Percentiles rank a stretch among this genome's conserved stretches.
These are phyloP conservation scores for Perodicticus potto DNA, from an alignment of 2,797 vertebrate genomes.

Conservation along the genomic window DNA sequence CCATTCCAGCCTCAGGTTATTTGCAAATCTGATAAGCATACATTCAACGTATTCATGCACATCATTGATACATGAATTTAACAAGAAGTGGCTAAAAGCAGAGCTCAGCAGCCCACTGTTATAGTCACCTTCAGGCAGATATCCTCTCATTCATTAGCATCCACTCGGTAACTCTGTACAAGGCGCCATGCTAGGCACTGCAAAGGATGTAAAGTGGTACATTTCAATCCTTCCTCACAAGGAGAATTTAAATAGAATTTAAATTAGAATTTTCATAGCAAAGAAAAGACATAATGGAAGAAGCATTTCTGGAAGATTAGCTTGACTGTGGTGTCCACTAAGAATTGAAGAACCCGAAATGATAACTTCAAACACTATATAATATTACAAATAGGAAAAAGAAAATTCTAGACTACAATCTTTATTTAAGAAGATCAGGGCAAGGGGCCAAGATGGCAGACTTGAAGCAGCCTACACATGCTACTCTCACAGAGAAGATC, in stretches of 20 bases:
- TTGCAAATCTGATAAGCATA: slow-evolving; percentile 67
- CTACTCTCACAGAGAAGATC: background rate
- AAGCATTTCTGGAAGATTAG: slow-evolving; percentile 41
- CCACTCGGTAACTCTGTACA: background rate
- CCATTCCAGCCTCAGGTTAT: slow-evolving; percentile 59
- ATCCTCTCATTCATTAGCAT: slow-evolving; percentile 31
- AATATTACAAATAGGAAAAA: background rate
- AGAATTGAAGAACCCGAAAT: slow-evolving; percentile 7
- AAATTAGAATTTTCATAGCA: no score
- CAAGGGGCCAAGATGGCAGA: background rate
- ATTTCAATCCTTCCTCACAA: background rate
- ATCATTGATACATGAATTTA: slow-evolving; percentile 55
- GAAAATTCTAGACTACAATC: background rate
- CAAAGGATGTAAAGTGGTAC: background rate
- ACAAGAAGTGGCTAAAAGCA: slow-evolving; percentile 52
- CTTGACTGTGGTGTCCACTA: background rate
- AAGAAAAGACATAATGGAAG: background rate
- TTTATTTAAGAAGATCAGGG: slow-evolving; percentile 37
- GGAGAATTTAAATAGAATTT: background rate
- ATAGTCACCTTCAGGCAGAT: background rate
- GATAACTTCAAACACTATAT: background rate
- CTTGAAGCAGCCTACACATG: background rate
- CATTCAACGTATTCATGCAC: slow-evolving; percentile 40
- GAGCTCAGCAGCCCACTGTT: background rate
- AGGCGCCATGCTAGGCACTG: background rate